phyloP scores from a whole-genome alignment of 2,888 invertebrate species.

The Pristionchus fissidentatus region DNA sequence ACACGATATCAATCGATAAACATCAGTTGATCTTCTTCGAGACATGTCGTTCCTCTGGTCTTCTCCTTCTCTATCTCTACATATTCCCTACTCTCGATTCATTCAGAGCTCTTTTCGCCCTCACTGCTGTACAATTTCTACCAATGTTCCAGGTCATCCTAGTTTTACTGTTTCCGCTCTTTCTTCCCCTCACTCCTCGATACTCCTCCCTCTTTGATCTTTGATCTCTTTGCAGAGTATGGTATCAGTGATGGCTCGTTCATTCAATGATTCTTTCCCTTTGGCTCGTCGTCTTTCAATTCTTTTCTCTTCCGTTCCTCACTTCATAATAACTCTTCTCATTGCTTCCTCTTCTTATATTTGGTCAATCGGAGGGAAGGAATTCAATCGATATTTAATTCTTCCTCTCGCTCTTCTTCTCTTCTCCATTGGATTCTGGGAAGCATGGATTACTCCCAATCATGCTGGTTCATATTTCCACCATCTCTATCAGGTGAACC shows the following conservation, averaged over 20 bases:
- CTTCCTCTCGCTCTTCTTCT: slow-evolving; percentile 64
- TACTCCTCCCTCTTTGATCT: neutral
- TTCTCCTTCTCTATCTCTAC: slow-evolving; percentile 54
- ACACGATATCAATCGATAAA: neutral
- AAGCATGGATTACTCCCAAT: slow-evolving; percentile 68
- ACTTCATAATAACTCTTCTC: slow-evolving; percentile 7
- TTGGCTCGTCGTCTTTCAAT: slow-evolving; percentile 14
- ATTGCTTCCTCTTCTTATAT: slow-evolving; percentile 25
- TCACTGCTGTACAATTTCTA: slow-evolving; percentile 46
- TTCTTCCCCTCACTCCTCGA: neutral
- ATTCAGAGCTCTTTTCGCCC: slow-evolving; percentile 53
- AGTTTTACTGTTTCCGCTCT: neutral
- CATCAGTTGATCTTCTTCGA: slow-evolving; percentile 57
- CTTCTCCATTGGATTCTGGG: slow-evolving; percentile 71
- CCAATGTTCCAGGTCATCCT: slow-evolving; percentile 39
- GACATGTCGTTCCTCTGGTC: slow-evolving; percentile 56
- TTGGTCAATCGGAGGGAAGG: slow-evolving; percentile 2
- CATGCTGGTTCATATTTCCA: slow-evolving; percentile 67
- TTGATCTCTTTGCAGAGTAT: slow-evolving; percentile 22
- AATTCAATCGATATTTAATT: slow-evolving; percentile 53
- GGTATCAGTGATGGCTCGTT: slow-evolving; percentile 24
- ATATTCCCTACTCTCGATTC: slow-evolving; percentile 59
- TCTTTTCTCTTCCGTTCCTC: slow-evolving; percentile 9
- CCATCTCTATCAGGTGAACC: slow-evolving; percentile 61
- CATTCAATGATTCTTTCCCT: slow-evolving; percentile 44